Base-by-base conservation (phyloP, 2,797 vertebrate species). In the Sebastes dallii region DNA sequence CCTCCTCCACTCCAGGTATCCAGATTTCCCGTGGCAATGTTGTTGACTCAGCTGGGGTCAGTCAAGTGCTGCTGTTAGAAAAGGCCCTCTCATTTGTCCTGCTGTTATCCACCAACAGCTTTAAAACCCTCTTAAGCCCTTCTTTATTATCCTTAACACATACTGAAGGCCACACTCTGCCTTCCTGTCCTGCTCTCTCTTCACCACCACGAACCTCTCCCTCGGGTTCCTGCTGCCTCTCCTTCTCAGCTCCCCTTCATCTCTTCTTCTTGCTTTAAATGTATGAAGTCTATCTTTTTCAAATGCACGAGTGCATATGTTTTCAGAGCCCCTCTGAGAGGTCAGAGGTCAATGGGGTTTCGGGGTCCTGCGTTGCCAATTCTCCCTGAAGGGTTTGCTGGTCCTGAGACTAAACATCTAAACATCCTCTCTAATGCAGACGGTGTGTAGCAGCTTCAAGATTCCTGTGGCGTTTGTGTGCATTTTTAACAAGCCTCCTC, bases 1-100 rank as follows among this genome's bases (percentile, higher is more conserved):
- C 52, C 69, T 81, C 70, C 66, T 75, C 66, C 50, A 55, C 66
- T 88, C 13, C 79, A 89, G 88, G 86, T 87, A 89, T 83, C 73
- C 81, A 5, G 34, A 77, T 86, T 90, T 92, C 92, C 85, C 58
- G 77, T 82, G 82, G 75, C 59, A 55, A 60, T 82, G 81, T 85
- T 94, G 92, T 95, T 94, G 91, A 94, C 91, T 93, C 93, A 94
- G 94, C 94, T 95, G 94, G 79, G 70, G 80, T 91, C 86, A 88
- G 84, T 91, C 77, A 73, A 90, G 87, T 87, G 89, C 82, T 91
- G 88, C 84, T 88, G 84, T 89, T 86, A 73, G 89, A 86, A 50
- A 46, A 85, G 83, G 69, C 82, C 72, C 81, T 81, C 87, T 94
- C 86, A 94, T 93, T 94, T 94, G 93, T 94, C 92, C 89, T 88